Conservation (phyloP, 2,888 invertebrate genomes). For the Calameuta idolon region DNA sequence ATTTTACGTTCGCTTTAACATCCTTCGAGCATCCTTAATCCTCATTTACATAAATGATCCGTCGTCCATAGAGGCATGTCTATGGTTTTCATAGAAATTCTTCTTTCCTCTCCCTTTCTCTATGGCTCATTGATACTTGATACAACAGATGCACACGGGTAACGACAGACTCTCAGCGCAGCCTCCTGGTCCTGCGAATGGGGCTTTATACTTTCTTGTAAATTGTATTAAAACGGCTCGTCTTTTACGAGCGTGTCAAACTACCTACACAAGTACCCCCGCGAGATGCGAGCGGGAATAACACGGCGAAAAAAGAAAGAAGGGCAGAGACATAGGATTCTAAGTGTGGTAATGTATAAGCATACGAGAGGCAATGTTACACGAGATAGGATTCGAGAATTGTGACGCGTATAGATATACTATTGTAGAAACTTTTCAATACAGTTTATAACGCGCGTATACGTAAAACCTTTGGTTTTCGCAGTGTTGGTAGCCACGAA, state of each 20-base stretch:
- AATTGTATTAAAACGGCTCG: conserved; percentile 66
- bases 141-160: neutral
- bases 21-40: neutral
- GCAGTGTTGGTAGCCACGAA: neutral
- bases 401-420: neutral
- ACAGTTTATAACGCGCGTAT: neutral
- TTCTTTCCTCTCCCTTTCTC: neutral
- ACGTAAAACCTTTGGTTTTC: neutral
- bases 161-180: neutral
- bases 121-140: neutral
- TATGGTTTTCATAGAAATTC: neutral
- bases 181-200: conserved; percentile 4
- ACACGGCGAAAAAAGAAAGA: conserved; percentile 8
- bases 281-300: conserved; percentile 14
- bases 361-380: neutral
- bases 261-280: conserved; percentile 52
- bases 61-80: neutral
- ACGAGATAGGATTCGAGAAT: neutral
- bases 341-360: neutral
- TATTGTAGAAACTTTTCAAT: neutral
- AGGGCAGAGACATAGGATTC: conserved; percentile 16
- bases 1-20: neutral
- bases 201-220: conserved; percentile 64
- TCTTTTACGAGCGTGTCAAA: conserved; percentile 66
- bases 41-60: neutral